phyloP scores from a whole-genome alignment of 2,888 invertebrate species.

The Cryptocheilus praepositus region DNA sequence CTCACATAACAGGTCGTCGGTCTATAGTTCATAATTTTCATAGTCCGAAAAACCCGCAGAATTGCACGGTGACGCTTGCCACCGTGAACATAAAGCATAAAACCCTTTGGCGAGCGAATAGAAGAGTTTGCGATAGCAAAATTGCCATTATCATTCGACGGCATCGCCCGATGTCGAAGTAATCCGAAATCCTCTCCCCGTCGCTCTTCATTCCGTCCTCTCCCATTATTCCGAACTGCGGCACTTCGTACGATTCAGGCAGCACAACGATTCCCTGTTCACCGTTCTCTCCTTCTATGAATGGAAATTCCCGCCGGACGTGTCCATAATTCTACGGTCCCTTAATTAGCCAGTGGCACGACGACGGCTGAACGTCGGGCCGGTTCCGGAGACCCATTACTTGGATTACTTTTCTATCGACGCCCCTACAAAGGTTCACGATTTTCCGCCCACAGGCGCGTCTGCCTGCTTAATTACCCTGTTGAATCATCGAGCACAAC shows the following conservation, averaged over 20 bases:
- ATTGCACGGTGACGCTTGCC: too few relatives aligned
- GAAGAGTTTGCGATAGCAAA: too few relatives aligned
- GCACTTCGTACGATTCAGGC: neutral
- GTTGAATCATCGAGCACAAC: too few relatives aligned
- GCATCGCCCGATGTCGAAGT: too few relatives aligned
- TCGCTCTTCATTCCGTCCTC: neutral
- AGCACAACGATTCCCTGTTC: neutral
- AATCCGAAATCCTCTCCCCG: too few relatives aligned
- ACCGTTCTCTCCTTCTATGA: constrained; percentile 13
- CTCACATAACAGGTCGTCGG: too few relatives aligned
- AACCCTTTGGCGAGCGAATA: too few relatives aligned
- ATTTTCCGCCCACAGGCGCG: constrained; percentile 17
- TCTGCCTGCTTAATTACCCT: constrained; percentile 32
- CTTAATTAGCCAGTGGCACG: constrained; percentile 50
- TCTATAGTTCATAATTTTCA: too few relatives aligned
- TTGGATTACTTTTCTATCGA: constrained; percentile 58
- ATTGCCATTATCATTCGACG: too few relatives aligned
- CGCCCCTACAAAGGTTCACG: constrained; percentile 38
- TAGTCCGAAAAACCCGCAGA: too few relatives aligned
- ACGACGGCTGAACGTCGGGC: constrained; percentile 20
- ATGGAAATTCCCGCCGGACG: constrained; percentile 39
- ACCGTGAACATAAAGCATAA: too few relatives aligned
- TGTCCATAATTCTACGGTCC: constrained; percentile 54
- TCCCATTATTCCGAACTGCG: neutral
- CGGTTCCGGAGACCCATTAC: constrained; percentile 57